Evolutionary conservation across 2,888 invertebrate genomes (phyloP).

Genomic region (Drosophila tanythrix): DNA sequence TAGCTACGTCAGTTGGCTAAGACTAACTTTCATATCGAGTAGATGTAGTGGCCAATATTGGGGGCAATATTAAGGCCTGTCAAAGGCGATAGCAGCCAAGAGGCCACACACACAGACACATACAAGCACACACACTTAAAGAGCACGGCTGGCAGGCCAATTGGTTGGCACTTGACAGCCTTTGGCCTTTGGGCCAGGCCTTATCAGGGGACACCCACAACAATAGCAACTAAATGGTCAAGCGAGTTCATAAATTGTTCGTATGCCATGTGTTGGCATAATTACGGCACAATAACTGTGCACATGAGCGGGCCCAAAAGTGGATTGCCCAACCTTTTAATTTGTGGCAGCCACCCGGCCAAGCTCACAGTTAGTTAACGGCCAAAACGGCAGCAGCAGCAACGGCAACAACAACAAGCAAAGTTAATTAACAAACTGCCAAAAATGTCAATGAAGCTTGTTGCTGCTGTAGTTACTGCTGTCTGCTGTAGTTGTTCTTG

Average conservation of each 20-base stretch:
- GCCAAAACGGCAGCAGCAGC: slow-evolving; percentile 41
- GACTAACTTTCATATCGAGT: slow-evolving; percentile 42
- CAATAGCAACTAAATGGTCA: slow-evolving; percentile 65
- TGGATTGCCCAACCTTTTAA: slow-evolving; percentile 80
- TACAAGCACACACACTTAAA: slow-evolving; percentile 4
- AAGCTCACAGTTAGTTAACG: slow-evolving; percentile 64
- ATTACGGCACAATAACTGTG: slow-evolving; percentile 65
- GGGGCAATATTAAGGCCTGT: slow-evolving; percentile 35
- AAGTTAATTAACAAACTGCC: slow-evolving; percentile 84
- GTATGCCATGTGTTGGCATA: slow-evolving; percentile 76
- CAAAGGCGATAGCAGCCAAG: slow-evolving; percentile 31
- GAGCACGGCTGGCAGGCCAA: slow-evolving; percentile 36
- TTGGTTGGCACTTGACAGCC: slow-evolving; percentile 69
- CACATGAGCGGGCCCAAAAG: slow-evolving; percentile 74
- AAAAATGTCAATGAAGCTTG: slow-evolving; percentile 79
- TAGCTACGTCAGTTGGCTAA: slow-evolving; percentile 2
- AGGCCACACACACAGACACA: slow-evolving; percentile 33
- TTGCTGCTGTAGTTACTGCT: slow-evolving; percentile 37
- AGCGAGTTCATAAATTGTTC: slow-evolving; percentile 70
- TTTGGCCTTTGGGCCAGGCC: slow-evolving; percentile 75
- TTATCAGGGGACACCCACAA: slow-evolving; percentile 76
- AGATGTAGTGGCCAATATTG: slow-evolving; percentile 21
- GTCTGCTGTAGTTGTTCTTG: slow-evolving; percentile 29
- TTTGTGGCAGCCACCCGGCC: slow-evolving; percentile 62
- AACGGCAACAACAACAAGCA: slow-evolving; percentile 60